Conservation (phyloP, 2,113 vertebrate species). For the Crotalus helleri region DNA sequence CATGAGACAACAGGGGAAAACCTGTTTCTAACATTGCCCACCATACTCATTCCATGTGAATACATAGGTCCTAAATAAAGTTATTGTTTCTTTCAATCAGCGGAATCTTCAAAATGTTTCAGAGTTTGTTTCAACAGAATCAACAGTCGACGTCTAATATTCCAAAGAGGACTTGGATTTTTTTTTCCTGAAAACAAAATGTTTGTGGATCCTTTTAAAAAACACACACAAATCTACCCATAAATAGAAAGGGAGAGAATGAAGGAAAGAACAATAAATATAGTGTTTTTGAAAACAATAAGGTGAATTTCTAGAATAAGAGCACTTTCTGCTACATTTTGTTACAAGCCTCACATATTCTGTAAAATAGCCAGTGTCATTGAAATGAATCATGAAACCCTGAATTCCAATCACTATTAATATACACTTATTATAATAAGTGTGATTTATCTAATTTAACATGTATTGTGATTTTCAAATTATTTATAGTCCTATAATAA, state of each 20-base stretch:
- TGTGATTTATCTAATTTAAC: slow-evolving; percentile 24
- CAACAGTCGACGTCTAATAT: not conserved
- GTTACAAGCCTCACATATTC: not conserved
- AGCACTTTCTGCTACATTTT: not conserved
- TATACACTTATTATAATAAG: not conserved
- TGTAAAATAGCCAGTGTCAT: not conserved
- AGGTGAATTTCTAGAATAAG: not conserved
- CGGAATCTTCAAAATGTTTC: not conserved
- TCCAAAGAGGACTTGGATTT: not conserved
- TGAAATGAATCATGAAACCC: slow-evolving; percentile 18
- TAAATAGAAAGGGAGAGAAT: not conserved
- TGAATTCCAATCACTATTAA: not conserved
- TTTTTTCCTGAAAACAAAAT: not conserved
- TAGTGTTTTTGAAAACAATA: not conserved
- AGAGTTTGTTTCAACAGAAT: not conserved
- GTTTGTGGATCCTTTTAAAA: not conserved
- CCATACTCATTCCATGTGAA: not conserved
- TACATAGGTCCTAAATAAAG: not conserved
- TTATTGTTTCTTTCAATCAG: not conserved
- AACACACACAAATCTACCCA: not conserved
- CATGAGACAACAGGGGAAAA: not conserved
- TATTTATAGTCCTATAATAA: slow-evolving; percentile 16
- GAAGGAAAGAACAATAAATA: not conserved
- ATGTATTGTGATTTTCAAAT: not conserved
- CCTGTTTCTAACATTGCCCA: not conserved